Evolutionary conservation across 1,140 invertebrate genomes (phyloP).

Genomic region (Tetramorium simillimum): DNA sequence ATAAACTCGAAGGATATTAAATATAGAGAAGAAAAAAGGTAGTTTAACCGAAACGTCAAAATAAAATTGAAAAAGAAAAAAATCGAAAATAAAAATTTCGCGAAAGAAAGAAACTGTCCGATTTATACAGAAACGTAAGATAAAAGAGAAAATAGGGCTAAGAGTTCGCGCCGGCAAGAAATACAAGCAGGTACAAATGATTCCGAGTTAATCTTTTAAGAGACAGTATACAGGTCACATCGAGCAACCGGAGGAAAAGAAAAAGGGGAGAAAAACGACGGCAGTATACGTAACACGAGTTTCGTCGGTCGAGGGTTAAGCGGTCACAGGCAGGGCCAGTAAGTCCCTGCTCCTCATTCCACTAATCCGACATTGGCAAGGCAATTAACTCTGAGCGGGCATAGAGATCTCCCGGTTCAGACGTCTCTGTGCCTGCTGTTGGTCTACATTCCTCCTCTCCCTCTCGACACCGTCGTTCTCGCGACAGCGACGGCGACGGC

Average conservation of each 20-base stretch:
- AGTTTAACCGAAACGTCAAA: not conserved
- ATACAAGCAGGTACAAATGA: conserved; percentile 38
- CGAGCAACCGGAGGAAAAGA: not conserved
- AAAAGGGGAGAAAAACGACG: not conserved
- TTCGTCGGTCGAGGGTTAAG: conserved; percentile 54
- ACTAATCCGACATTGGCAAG: conserved; percentile 79
- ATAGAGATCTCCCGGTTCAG: conserved; percentile 67
- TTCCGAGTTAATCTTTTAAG: conserved; percentile 45
- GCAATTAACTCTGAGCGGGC: conserved; percentile 77
- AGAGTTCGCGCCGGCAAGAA: not conserved
- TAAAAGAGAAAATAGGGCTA: not conserved
- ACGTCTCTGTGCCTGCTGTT: conserved; percentile 56
- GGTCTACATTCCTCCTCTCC: conserved; percentile 30
- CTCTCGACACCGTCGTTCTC: conserved; percentile 26
- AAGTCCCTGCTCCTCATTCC: conserved; percentile 66
- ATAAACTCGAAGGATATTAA: not conserved
- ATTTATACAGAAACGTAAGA: not conserved
- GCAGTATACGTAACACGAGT: conserved; percentile 1
- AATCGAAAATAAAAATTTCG: not conserved
- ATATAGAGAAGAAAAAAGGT: not conserved
- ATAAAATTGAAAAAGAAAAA: not conserved
- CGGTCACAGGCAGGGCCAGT: conserved; percentile 47
- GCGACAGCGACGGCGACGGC: not conserved
- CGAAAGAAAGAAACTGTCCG: not conserved
- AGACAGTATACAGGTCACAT: conserved; percentile 12